Conservation (phyloP, 2,113 vertebrate species). For the Pterocles gutturalis region DNA sequence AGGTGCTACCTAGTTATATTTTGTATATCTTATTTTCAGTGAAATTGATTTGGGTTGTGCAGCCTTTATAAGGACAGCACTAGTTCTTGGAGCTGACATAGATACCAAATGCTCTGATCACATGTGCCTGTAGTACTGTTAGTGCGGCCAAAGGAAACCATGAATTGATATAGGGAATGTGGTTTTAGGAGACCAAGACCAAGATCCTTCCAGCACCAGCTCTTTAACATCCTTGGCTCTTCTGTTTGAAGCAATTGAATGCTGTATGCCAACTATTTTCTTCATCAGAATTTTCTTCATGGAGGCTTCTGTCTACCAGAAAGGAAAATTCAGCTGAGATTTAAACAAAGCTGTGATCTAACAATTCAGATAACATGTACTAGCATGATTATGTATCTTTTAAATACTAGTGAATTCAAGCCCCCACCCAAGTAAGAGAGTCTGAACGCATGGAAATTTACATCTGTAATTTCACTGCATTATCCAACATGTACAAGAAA, state of each 20-base stretch:
- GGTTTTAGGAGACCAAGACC: background rate
- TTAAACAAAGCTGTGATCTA: background rate
- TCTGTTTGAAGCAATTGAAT: background rate
- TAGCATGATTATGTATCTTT: background rate
- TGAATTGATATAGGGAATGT: background rate
- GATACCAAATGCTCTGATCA: background rate
- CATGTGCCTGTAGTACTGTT: background rate
- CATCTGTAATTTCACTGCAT: background rate
- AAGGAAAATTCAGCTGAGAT: background rate
- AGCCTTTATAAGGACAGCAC: background rate
- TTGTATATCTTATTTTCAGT: background rate
- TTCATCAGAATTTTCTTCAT: background rate
- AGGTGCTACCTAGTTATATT: background rate
- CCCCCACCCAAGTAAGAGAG: background rate
- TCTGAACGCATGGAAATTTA: background rate
- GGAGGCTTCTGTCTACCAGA: background rate
- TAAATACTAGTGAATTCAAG: background rate
- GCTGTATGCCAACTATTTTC: background rate
- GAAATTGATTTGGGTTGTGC: background rate
- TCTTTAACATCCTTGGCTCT: background rate
- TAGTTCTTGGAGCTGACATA: background rate
- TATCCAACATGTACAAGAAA: background rate
- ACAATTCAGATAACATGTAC: background rate
- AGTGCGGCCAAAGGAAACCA: background rate
- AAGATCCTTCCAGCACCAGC: background rate